Percentiles rank a stretch among this genome's conserved stretches.
Evolutionary conservation across 2,113 vertebrate species (phyloP).

Genomic region (Litocranius walleri): DNA sequence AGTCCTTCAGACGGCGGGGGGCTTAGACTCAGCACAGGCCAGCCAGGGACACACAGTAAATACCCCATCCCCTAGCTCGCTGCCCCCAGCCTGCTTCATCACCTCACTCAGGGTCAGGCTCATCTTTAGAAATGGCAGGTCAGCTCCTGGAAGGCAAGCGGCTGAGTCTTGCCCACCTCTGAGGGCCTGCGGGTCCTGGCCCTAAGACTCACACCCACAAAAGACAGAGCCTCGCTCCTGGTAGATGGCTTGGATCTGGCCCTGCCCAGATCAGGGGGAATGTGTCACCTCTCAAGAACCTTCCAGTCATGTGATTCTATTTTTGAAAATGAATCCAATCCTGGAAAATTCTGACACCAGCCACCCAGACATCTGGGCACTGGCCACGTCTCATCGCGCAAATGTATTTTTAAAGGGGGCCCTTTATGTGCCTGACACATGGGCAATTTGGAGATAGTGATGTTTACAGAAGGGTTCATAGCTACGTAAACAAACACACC

Average conservation of each 20-base stretch:
- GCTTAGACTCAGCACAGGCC: fast-evolving
- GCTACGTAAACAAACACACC: slow-evolving; percentile 66
- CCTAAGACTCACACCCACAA: neutral
- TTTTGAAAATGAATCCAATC: slow-evolving; percentile 69
- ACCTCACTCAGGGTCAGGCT: neutral
- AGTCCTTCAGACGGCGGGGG: neutral
- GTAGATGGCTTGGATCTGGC: neutral
- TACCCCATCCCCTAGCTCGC: fast-evolving
- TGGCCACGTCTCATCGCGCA: slow-evolving; percentile 52
- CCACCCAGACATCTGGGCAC: slow-evolving; percentile 62
- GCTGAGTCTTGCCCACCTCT: neutral
- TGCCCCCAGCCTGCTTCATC: neutral
- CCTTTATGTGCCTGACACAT: slow-evolving; percentile 66
- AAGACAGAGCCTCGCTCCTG: neutral
- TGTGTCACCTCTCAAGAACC: slow-evolving; percentile 46
- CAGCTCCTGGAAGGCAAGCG: neutral
- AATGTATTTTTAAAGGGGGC: slow-evolving; percentile 56
- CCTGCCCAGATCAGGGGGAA: neutral
- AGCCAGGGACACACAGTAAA: neutral
- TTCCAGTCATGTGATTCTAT: slow-evolving; percentile 68
- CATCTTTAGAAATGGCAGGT: neutral
- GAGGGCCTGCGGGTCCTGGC: neutral
- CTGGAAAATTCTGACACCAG: slow-evolving; percentile 64
- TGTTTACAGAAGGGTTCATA: slow-evolving; percentile 66
- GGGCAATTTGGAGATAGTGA: slow-evolving; percentile 65